Conservation (phyloP, 2,113 vertebrate genomes). For the Ochotona curzoniae region DNA sequence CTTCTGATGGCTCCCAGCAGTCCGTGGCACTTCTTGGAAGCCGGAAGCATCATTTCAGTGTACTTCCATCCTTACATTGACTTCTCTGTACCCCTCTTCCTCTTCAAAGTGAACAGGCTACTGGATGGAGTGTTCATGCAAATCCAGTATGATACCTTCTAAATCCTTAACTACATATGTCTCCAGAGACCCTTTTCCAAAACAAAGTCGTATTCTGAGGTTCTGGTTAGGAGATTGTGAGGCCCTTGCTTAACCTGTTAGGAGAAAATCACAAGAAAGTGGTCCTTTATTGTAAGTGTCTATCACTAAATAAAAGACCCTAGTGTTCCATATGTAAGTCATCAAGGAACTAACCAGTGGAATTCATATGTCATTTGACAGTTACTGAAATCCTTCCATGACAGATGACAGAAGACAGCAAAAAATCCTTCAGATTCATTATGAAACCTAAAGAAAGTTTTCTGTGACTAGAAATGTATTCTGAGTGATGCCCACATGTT, state of each 20-base stretch:
- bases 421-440: neutral
- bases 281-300: neutral
- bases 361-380: neutral
- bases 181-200: neutral
- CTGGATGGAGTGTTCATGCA: neutral
- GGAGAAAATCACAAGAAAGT: neutral
- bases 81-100: neutral
- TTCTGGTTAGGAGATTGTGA: neutral
- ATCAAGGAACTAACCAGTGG: neutral
- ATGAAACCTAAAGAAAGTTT: neutral
- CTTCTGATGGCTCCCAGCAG: neutral
- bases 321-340: neutral
- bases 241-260: neutral
- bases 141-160: neutral
- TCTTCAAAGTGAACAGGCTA: neutral
- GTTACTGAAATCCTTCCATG: neutral
- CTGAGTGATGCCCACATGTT: neutral
- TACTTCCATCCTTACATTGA: neutral
- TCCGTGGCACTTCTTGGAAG: neutral
- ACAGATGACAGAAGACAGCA: neutral
- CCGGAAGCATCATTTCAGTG: neutral
- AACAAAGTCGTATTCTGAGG: neutral
- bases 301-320: neutral
- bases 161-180: neutral
- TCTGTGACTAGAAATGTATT: neutral